phyloP scores from a whole-genome alignment of 2,797 vertebrate species.

The Lepidocolaptes lacrymiger region DNA sequence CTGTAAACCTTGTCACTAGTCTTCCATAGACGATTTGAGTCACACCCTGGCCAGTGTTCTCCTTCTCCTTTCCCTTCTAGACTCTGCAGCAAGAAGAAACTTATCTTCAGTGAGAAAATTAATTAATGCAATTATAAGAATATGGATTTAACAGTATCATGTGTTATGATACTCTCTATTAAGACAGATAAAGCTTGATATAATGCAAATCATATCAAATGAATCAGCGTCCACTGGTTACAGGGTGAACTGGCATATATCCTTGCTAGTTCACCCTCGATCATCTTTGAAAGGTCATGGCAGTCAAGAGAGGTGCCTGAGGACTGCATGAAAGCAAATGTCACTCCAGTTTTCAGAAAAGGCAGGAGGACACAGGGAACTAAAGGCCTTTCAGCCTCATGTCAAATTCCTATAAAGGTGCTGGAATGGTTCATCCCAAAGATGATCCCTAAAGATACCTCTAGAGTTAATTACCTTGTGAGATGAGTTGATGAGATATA shows the following conservation, averaged over 20 bases:
- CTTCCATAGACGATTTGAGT: neutral
- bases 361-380: neutral
- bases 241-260: neutral
- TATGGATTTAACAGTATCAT: neutral
- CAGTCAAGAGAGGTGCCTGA: neutral
- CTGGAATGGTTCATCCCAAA: rapidly evolving
- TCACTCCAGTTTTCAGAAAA: neutral
- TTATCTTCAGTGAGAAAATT: neutral
- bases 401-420: neutral
- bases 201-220: neutral
- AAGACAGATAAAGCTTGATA: neutral
- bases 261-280: neutral
- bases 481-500: neutral
- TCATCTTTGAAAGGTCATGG: neutral
- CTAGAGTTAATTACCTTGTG: neutral
- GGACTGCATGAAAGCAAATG: neutral
- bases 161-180: neutral
- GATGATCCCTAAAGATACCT: neutral
- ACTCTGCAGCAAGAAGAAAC: neutral
- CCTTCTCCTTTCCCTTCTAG: neutral
- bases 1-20: neutral
- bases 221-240: neutral
- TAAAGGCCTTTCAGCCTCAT: neutral
- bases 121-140: neutral
- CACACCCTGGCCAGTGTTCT: neutral